Conservation (phyloP, 2,113 vertebrate genomes). For the Dinomys branickii region DNA sequence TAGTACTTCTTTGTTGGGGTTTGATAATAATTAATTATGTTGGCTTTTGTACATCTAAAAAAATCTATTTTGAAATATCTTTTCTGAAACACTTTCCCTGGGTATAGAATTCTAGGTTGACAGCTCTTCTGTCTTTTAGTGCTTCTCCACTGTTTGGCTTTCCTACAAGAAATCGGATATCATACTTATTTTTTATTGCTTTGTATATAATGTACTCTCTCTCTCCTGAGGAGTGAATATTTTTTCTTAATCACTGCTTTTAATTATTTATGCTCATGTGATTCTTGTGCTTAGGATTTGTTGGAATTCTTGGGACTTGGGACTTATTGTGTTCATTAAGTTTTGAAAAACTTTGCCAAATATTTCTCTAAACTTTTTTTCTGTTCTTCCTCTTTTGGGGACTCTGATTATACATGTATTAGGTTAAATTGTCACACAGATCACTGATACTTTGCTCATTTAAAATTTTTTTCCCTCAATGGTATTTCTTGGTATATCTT, state of each 20-base stretch:
- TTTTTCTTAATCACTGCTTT: neutral
- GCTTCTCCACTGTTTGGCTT: neutral
- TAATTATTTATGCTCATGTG: conserved; percentile 21
- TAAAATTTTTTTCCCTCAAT: neutral
- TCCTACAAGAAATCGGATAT: neutral
- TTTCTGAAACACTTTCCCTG: conserved; percentile 1
- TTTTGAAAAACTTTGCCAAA: neutral
- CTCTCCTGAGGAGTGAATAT: neutral
- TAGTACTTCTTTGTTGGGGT: neutral
- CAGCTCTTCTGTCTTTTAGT: neutral
- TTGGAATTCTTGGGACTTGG: neutral
- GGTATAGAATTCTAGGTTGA: neutral
- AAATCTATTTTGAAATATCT: neutral
- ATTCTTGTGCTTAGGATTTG: neutral
- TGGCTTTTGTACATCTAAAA: conserved; percentile 2
- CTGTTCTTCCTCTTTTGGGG: no score
- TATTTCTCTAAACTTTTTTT: neutral
- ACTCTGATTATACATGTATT: neutral
- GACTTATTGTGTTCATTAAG: neutral
- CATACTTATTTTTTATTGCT: conserved; percentile 20
- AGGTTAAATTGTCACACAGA: neutral
- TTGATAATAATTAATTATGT: conserved; percentile 18
- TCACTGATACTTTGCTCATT: neutral
- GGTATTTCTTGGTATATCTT: neutral
- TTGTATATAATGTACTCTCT: neutral